Evolutionary conservation across 2,888 invertebrate genomes (phyloP), one percentile per base, ranked within the genome.

Genomic region (Schrankia costaestrigalis): DNA sequence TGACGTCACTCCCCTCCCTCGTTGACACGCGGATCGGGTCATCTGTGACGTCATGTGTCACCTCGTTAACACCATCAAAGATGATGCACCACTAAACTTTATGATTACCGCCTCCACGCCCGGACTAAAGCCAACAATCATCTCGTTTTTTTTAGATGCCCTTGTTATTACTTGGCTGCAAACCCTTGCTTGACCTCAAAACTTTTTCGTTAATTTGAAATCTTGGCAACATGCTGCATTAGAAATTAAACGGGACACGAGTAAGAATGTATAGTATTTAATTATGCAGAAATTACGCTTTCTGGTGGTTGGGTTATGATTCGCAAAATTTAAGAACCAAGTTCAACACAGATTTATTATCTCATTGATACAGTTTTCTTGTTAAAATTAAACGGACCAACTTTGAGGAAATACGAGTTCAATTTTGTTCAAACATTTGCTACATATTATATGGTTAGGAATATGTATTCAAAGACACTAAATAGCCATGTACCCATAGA

Each of bases 1-100:
- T 79, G 78, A 83, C 85, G 83, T 82, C 82, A 82, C 77, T 45
- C 51, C 71, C 65, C 71, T 63, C 72, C 71, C 78, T 64, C 63
- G 56, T 63, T 66, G 67, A 66, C 71, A 71, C 66, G 76, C 71
- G 57, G 67, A 62, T 46, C 73, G 65, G 71, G 75, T 70, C 73
- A 69, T 64, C 69, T 48, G 70, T 81, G 85, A 84, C 83, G 85
- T 81, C 82, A 78, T 55, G 40, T 44, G 49, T 50, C 63, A 58
- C 54, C 56, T 62, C 49, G 47, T 56, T 61, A 64, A 49, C 56
- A 37, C 42, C 46, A 45, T 47, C 48, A 52, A 50, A 46, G 41
- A 46, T 50, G 55, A 63, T 63, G 68, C 64, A 63, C 41, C 48
- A 41, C 27, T 41, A 37, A 43, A 29, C 46, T 54, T 54, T 40